Conservation (phyloP, 2,888 invertebrate genomes). For the Diaperis boleti region DNA sequence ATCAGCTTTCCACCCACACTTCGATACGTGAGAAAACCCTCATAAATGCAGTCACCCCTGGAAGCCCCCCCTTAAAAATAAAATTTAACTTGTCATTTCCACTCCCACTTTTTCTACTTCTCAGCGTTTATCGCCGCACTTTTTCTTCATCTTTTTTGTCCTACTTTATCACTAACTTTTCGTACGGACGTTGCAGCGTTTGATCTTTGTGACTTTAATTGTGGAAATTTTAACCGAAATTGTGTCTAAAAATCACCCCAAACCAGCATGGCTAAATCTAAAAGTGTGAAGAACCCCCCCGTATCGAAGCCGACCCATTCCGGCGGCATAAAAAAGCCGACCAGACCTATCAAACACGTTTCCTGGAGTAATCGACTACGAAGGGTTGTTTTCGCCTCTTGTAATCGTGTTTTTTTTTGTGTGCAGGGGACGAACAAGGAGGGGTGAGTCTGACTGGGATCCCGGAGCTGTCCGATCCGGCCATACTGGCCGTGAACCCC, state of each 20-base stretch:
- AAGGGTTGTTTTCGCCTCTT: slow-evolving; percentile 18
- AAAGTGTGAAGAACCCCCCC: not conserved
- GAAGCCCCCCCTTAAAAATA: no score
- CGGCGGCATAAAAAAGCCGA: not conserved
- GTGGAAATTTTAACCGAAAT: not conserved
- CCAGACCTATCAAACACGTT: slow-evolving; percentile 53
- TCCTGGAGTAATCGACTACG: slow-evolving; percentile 57
- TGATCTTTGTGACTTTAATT: slow-evolving; percentile 2
- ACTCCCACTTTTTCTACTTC: not conserved
- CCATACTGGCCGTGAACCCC: slow-evolving; percentile 70
- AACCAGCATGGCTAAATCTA: not conserved
- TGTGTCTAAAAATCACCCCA: not conserved
- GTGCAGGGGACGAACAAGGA: slow-evolving; percentile 68
- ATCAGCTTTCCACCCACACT: no score
- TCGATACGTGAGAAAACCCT: no score
- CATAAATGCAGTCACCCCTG: no score
- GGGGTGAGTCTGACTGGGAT: slow-evolving; percentile 67
- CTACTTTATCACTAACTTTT: not conserved
- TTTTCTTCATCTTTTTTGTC: not conserved
- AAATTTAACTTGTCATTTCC: no score
- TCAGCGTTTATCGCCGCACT: not conserved
- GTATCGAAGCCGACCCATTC: not conserved
- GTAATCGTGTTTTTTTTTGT: slow-evolving; percentile 28
- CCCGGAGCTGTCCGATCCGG: slow-evolving; percentile 67
- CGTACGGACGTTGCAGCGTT: not conserved